phyloP scores from a whole-genome alignment of 2,888 invertebrate species.

The Heterodera filipjevi region DNA sequence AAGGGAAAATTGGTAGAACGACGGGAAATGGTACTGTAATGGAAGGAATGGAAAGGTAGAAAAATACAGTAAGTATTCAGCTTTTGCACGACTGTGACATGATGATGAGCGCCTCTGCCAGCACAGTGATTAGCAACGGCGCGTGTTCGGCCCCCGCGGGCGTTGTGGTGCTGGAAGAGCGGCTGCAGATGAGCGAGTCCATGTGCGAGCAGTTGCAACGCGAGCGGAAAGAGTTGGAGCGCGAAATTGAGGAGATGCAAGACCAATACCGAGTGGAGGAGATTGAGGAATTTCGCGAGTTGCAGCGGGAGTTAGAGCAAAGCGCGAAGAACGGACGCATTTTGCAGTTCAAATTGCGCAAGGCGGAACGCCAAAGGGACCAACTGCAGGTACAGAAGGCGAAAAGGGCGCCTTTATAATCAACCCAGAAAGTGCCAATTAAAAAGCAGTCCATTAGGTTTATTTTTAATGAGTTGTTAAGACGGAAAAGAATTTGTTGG shows the following conservation, averaged over 20 bases:
- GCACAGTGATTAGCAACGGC: slow-evolving; percentile 25
- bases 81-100: neutral
- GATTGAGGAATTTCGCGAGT: slow-evolving; percentile 84
- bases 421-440: no score
- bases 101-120: slow-evolving; percentile 8
- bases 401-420: neutral
- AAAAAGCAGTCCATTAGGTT: no score
- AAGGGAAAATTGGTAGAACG: slow-evolving; percentile 77
- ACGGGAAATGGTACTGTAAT: slow-evolving; percentile 48
- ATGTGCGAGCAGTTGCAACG: slow-evolving; percentile 81
- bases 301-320: slow-evolving; percentile 92
- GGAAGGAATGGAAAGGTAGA: neutral
- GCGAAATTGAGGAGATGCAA: slow-evolving; percentile 98
- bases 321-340: slow-evolving; percentile 97
- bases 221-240: slow-evolving; percentile 87
- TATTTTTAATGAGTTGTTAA: slow-evolving; percentile 67
- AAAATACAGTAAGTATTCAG: no score
- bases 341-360: slow-evolving; percentile 93
- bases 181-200: slow-evolving; percentile 12
- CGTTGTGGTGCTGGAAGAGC: slow-evolving; percentile 74
- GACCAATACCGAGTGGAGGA: slow-evolving; percentile 83
- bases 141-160: slow-evolving; percentile 65
- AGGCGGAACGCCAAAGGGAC: slow-evolving; percentile 78
- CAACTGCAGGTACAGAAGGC: slow-evolving; percentile 79
- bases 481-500: slow-evolving; percentile 40